Evolutionary conservation across 2,113 vertebrate species (phyloP), one percentile per base, ranked within the genome.

Genomic region (Capreolus pygargus): DNA sequence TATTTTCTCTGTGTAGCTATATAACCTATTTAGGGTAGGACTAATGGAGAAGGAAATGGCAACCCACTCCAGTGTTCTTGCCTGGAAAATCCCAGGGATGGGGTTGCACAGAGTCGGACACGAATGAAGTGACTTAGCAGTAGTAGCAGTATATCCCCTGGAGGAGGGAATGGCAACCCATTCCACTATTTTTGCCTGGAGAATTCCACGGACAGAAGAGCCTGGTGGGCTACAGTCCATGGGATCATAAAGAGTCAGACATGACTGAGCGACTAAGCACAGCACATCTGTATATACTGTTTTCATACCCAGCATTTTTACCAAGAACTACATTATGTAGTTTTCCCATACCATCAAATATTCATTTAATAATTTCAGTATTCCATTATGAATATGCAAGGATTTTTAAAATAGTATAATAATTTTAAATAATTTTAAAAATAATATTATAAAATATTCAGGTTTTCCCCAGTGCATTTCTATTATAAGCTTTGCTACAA

Each of bases 291-390:
- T 81, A 33, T 57, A 15, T 30, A 21, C 4, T 47, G 11, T 61
- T 95, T 94, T 88, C 57, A 45, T 54, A 86, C 39, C 39, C 85
- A 17, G 27, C 28, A 7, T 45, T 85, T 94, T 94, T 55, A 39
- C n/a, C 33, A 76, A 82, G 21, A 30, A 47, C 55, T 64, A 7
- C 6, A 50, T 61, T 50, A 16, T 39, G 6, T 21, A 55, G 17
- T 67, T 81, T 85, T 81, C 39, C 5, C 58, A 45, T 14, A 10
- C 57, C 45, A 61, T 58, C 21, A 58, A 23, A 58, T 76, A 57
- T 33, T 89, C 33, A 86, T 81, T 81, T 36, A 89, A 82, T 47
- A 23, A 70, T 7, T 76, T 54, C 74, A 82, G 25, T 11, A 27
- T 92, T 76, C 45, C 10, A 79, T 54, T 55, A 83, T 61, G n/a